Percentiles rank a stretch among this genome's conserved stretches.
These are phyloP conservation scores for Teleiodes luculella DNA, from an alignment of 2,888 invertebrate genomes.

Conservation along the genomic window DNA sequence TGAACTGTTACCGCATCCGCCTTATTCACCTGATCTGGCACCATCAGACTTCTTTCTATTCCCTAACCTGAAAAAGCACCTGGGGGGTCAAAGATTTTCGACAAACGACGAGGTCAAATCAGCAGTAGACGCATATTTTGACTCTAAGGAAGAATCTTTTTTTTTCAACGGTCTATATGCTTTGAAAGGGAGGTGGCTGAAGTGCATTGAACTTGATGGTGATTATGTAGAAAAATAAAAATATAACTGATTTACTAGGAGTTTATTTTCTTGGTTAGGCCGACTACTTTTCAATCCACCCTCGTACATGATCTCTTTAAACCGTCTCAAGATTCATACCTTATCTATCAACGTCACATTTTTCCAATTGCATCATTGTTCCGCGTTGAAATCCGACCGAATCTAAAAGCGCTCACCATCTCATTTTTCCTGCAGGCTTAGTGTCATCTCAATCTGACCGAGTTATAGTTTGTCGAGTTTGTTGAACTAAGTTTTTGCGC, in stretches of 20 bases:
- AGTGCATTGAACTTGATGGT: conserved; percentile 14
- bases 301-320: too few relatives aligned
- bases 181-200: conserved; percentile 14
- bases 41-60: too few relatives aligned
- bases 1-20: too few relatives aligned
- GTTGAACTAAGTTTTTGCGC: conserved; percentile 62
- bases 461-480: conserved; percentile 57
- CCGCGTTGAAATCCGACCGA: background rate
- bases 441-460: conserved; percentile 14
- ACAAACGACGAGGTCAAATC: conserved; percentile 1
- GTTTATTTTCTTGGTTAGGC: conserved; percentile 12
- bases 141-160: background rate
- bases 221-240: conserved; percentile 15
- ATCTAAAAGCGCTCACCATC: background rate
- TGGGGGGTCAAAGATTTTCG: background rate
- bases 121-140: conserved; percentile 1
- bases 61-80: conserved; percentile 1
- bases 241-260: conserved; percentile 7
- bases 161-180: conserved; percentile 12
- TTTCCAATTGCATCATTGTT: conserved; percentile 9
- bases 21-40: too few relatives aligned
- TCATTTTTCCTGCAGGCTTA: background rate
- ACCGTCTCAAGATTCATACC: background rate
- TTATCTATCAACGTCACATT: background rate
- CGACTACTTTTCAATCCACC: background rate